Evolutionary conservation across 2,113 vertebrate genomes (phyloP), one percentile per base, ranked within the genome.

Genomic region (Malurus elegans): DNA sequence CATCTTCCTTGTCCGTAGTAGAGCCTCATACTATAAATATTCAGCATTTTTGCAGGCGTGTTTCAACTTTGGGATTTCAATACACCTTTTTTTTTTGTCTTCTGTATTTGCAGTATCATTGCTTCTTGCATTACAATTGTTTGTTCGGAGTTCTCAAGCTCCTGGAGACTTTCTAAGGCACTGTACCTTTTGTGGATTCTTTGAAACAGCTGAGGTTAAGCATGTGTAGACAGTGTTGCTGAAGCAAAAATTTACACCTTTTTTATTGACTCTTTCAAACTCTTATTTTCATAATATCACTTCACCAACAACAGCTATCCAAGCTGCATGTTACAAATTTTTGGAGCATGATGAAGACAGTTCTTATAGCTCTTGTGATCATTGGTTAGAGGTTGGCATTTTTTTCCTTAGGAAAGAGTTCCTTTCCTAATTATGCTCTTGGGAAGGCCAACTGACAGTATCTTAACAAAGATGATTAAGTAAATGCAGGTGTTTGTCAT

Each of bases 401-500:
- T 54, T 57, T 75, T 62, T 14, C 42, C 8, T 54, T 88, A 40
- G 64, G 31, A 86, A 78, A 51, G 40, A 67, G 32, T 24, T 76
- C 28, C 24, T 92, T 70, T 47, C 12, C 29, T 82, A 62, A 51
- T 31, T n/a, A 34, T 72, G 32, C 76, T 92, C 79, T 36, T 86
- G 71, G 44, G 66, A 47, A 60, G 32, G 74, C 32, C 40, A 70
- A 8, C 66, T 83, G 70, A 57, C 58, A 62, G 38, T 62, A 48
- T 90, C 81, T 79, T 88, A 82, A 72, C 38, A 76, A 42, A 86
- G 44, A 76, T 73, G 66, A 86, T 88, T 25, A 86, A 92, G 60
- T 90, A 74, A 88, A 58, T 95, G 79, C 84, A 90, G 75, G 51
- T 86, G 60, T 87, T 95, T 71, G 60, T 91, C 34, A 50, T 95